Evolutionary conservation across 1,140 invertebrate genomes (phyloP), one percentile per base, ranked within the genome.

Genomic region (Sipha flava): DNA sequence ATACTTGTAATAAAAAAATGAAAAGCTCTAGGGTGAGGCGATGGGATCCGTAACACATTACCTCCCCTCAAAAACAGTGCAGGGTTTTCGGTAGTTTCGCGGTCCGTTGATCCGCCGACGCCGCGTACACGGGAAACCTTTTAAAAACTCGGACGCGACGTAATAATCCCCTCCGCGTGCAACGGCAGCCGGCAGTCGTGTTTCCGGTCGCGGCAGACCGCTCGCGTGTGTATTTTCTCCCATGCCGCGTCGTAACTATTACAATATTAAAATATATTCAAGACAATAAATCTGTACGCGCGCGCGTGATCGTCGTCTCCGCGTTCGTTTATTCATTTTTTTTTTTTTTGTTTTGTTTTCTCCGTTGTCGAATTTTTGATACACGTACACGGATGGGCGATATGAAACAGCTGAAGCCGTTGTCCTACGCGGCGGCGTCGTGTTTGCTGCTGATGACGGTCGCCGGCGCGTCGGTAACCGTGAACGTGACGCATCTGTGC

Each of bases 41-140:
- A n/a, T n/a, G n/a, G n/a, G n/a, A n/a, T n/a, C n/a, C n/a, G n/a
- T n/a, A n/a, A n/a, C n/a, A n/a, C n/a, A n/a, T n/a, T n/a, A n/a
- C n/a, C n/a, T n/a, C n/a, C n/a, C n/a, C n/a, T n/a, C n/a, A n/a
- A n/a, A n/a, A n/a, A n/a, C 26, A 23, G 54, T 57, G 59, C 7
- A n/a, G 31, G 70, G 70, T 54, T 54, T 73, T 14, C 62, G 10
- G 31, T 62, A 47, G 68, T 49, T 72, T 54, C 31, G 70, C 70
- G 70, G 70, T 73, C 70, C 26, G 70, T 31, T 54, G 47, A 73
- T 73, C 70, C 70, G 21, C 54, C n/a, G n/a, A n/a, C n/a, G 23
- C 3, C 52, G 49, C 37, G 34, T 37, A 77, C 73, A 77, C n/a
- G 73, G 73, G 73, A 77, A 77, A 77, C 73, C 73, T 77, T 77